These are phyloP conservation scores for Psophia crepitans DNA, from an alignment of 2,113 vertebrate species.

Conservation along the genomic window DNA sequence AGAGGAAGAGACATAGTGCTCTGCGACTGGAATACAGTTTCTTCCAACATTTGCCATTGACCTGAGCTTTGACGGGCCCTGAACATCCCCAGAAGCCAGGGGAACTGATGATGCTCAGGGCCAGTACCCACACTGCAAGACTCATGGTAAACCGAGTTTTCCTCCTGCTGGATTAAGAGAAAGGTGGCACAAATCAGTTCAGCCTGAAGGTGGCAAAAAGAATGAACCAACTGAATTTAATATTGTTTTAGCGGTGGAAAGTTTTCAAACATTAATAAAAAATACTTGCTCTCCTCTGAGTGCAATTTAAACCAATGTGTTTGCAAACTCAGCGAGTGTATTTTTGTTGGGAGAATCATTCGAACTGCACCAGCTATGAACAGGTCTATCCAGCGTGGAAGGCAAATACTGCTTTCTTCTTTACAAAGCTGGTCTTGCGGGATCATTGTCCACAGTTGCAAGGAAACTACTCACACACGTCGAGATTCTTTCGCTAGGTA, in stretches of 20 bases:
- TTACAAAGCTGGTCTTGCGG: background rate
- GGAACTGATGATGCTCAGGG: background rate
- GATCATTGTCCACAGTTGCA: background rate
- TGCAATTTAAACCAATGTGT: background rate
- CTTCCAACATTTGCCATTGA: background rate
- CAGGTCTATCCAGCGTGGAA: background rate
- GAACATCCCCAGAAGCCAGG: background rate
- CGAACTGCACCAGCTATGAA: background rate
- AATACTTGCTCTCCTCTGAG: background rate
- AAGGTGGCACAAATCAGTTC: background rate
- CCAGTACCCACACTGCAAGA: background rate
- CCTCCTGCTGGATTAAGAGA: fast-evolving
- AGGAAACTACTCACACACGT: background rate
- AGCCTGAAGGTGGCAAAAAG: background rate
- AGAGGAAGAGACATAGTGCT: background rate
- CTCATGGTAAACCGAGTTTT: background rate
- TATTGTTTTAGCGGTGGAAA: background rate
- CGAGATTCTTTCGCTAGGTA: background rate
- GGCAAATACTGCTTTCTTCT: background rate
- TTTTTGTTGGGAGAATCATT: background rate
- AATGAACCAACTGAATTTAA: background rate
- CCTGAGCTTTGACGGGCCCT: background rate
- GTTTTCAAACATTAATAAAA: background rate
- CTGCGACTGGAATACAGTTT: background rate
- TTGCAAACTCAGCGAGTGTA: background rate